Percentiles rank a stretch among this genome's conserved stretches.
Evolutionary conservation across 2,888 invertebrate species (phyloP).

Genomic region (Allolobophora icterica): DNA sequence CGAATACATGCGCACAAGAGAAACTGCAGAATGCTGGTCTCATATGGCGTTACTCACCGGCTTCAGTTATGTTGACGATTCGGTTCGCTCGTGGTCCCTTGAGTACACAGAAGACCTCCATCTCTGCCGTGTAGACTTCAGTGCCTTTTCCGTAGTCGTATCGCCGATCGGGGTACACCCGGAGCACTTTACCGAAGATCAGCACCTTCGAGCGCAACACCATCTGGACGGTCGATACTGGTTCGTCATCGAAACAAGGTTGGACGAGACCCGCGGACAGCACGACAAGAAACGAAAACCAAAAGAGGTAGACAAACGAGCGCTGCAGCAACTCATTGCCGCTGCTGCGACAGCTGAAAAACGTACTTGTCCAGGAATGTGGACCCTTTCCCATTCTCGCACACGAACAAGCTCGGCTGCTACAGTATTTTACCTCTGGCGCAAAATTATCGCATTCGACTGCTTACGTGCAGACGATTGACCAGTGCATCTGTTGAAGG

Average conservation of each 20-base stretch:
- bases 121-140: constrained; percentile 19
- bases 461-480: neutral
- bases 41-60: neutral
- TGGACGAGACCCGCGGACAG: neutral
- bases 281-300: neutral
- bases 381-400: neutral
- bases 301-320: neutral
- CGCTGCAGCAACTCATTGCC: neutral
- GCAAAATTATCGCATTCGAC: neutral
- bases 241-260: neutral
- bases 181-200: constrained; percentile 22
- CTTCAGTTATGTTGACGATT: constrained; percentile 30
- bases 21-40: neutral
- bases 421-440: neutral
- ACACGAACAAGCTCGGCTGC: neutral
- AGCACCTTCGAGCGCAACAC: constrained; percentile 13
- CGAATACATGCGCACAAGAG: neutral
- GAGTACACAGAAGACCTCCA: constrained; percentile 31
- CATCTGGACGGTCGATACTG: neutral
- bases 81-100: constrained; percentile 15
- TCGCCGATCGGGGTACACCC: neutral
- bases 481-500: neutral
- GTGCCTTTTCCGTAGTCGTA: neutral
- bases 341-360: neutral
- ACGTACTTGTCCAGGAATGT: constrained; percentile 9